Evolutionary conservation across 2,888 invertebrate species (phyloP).

Genomic region (Monochamus alternatus): DNA sequence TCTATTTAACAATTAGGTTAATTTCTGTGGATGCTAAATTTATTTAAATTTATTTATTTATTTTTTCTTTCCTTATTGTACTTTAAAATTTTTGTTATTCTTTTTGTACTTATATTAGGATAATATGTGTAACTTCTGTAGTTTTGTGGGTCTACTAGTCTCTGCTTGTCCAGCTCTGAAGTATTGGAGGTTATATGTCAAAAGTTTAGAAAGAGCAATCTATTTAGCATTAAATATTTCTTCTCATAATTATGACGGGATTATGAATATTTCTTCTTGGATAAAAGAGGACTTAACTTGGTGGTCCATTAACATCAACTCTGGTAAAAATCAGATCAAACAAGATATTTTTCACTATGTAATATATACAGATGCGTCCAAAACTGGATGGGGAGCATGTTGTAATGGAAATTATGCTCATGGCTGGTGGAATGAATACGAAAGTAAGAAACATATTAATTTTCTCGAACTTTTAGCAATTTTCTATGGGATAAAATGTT

Average conservation of each 20-base stretch:
- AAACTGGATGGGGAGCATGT: background rate
- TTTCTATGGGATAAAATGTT: conserved; percentile 8
- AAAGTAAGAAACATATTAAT: background rate
- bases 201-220: background rate
- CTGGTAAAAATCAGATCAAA: background rate
- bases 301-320: background rate
- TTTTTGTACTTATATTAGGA: too few species aligned
- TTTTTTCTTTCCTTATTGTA: too few species aligned
- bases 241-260: conserved; percentile 1
- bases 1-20: too few species aligned
- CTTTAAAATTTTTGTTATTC: too few species aligned
- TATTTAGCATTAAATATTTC: background rate
- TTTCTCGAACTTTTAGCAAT: background rate
- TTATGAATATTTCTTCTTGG: background rate
- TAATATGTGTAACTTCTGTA: too few species aligned
- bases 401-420: background rate
- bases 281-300: background rate
- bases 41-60: too few species aligned
- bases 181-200: background rate
- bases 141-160: too few species aligned
- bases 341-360: background rate
- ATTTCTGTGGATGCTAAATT: too few species aligned
- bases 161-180: background rate
- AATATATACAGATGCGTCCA: background rate
- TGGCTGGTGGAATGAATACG: background rate